phyloP scores from a whole-genome alignment of 2,888 invertebrate species.

The Drosophila anomalipes region DNA sequence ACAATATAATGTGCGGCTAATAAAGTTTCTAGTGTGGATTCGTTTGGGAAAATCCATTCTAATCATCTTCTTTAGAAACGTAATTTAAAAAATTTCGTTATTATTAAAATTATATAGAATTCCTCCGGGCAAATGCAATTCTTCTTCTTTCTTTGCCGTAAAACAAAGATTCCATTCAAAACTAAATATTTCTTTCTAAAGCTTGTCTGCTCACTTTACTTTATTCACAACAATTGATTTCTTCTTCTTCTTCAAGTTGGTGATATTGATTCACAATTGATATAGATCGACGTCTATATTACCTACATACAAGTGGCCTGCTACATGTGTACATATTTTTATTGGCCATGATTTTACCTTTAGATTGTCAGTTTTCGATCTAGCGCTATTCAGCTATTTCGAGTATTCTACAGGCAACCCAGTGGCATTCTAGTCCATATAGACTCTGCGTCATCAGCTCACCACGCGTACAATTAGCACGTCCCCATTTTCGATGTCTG shows the following conservation, averaged over 20 bases:
- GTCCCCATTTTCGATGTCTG: conserved; percentile 47
- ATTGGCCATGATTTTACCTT: background rate
- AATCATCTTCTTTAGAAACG: too few relatives aligned
- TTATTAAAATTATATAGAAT: background rate
- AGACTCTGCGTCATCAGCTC: conserved; percentile 7
- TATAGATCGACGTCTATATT: background rate
- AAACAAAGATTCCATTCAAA: background rate
- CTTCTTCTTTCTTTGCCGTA: background rate
- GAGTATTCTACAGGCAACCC: conserved; percentile 33
- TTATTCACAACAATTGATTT: background rate
- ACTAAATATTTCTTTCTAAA: background rate
- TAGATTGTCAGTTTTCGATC: background rate
- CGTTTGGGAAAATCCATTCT: background rate
- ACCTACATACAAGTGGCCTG: background rate
- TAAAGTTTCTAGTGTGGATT: background rate
- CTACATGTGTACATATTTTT: background rate
- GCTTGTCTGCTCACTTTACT: background rate
- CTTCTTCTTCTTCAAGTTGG: background rate
- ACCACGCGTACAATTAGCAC: conserved; percentile 35
- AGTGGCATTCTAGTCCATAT: conserved; percentile 29
- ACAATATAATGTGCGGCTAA: conserved; percentile 20
- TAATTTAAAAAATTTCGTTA: background rate
- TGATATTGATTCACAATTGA: background rate
- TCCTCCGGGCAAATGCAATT: background rate
- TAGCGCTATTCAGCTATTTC: background rate